phyloP scores from a whole-genome alignment of 1,140 invertebrate species.

The Drosophila rhopaloa region DNA sequence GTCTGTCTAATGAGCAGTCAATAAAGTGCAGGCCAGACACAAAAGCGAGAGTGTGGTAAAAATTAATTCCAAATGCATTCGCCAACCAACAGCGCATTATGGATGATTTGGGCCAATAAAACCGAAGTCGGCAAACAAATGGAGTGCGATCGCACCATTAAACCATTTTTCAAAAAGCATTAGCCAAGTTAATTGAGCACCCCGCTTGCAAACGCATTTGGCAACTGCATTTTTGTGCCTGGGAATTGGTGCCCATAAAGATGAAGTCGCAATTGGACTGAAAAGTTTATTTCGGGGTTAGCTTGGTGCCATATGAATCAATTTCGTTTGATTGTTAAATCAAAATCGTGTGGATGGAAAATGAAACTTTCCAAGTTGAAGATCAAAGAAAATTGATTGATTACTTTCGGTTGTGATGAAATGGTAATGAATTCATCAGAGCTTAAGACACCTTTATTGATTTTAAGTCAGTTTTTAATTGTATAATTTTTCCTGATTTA shows the following conservation, averaged over 20 bases:
- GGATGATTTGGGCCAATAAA: constrained; percentile 74
- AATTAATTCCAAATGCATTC: constrained; percentile 68
- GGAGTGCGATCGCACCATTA: constrained; percentile 52
- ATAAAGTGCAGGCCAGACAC: constrained; percentile 52
- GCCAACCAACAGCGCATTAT: constrained; percentile 39
- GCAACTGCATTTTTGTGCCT: constrained; percentile 39
- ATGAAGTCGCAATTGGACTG: constrained; percentile 12
- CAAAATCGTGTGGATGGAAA: constrained; percentile 22
- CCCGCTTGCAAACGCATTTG: constrained; percentile 45
- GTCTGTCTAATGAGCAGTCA: constrained; percentile 63
- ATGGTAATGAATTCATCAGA: not conserved
- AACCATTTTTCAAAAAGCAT: constrained; percentile 66
- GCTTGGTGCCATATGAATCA: constrained; percentile 27
- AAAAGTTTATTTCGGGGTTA: constrained; percentile 1
- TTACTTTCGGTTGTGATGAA: constrained; percentile 1
- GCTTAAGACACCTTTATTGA: not conserved
- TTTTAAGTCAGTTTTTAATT: not conserved
- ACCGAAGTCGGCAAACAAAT: constrained; percentile 41
- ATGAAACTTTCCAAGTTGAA: constrained; percentile 34
- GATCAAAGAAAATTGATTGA: constrained; percentile 32
- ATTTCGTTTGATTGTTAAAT: constrained; percentile 21
- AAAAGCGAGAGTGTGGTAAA: constrained; percentile 51
- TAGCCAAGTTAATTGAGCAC: constrained; percentile 49
- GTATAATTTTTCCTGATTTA: too few relatives aligned
- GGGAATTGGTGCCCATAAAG: constrained; percentile 28